A percentile compares a stretch with the other conserved stretches of the same genome.
Conservation (phyloP, 1,140 invertebrate genomes). For the Drosophila bocki region DNA sequence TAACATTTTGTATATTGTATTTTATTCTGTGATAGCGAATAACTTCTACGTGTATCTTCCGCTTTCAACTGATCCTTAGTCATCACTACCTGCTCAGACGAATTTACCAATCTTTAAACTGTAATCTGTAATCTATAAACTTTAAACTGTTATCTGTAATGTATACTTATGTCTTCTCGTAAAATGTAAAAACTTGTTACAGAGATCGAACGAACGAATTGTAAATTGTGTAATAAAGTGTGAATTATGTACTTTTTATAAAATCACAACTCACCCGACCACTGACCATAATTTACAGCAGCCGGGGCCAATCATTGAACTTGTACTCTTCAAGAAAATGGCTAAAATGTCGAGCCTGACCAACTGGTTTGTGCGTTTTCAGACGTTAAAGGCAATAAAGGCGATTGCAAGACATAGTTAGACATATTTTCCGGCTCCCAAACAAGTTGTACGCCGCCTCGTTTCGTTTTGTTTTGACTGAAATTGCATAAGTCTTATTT, state of each 20-base stretch:
- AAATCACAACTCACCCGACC: conserved; percentile 62
- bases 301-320: conserved; percentile 72
- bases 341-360: conserved; percentile 47
- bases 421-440: conserved; percentile 65
- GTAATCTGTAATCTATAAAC: conserved; percentile 49
- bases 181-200: conserved; percentile 61
- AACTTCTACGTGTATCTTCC: conserved; percentile 54
- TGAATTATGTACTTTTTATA: conserved; percentile 84
- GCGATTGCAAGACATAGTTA: conserved; percentile 52
- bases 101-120: conserved; percentile 64
- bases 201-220: conserved; percentile 65
- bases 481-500: conserved; percentile 62
- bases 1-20: conserved; percentile 74
- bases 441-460: conserved; percentile 59
- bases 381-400: conserved; percentile 41
- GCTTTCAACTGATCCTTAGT: conserved; percentile 70
- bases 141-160: conserved; percentile 42
- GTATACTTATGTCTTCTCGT: conserved; percentile 48
- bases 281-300: conserved; percentile 30
- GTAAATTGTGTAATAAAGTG: conserved; percentile 79
- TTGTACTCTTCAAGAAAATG: conserved; percentile 60
- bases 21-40: conserved; percentile 83
- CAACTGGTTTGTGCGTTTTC: conserved; percentile 71
- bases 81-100: conserved; percentile 74
- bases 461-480: conserved; percentile 46